A percentile compares a stretch with the other conserved stretches of the same genome.
phyloP scores from a whole-genome alignment of 2,113 vertebrate genomes.

The Hemibagrus wyckioides region DNA sequence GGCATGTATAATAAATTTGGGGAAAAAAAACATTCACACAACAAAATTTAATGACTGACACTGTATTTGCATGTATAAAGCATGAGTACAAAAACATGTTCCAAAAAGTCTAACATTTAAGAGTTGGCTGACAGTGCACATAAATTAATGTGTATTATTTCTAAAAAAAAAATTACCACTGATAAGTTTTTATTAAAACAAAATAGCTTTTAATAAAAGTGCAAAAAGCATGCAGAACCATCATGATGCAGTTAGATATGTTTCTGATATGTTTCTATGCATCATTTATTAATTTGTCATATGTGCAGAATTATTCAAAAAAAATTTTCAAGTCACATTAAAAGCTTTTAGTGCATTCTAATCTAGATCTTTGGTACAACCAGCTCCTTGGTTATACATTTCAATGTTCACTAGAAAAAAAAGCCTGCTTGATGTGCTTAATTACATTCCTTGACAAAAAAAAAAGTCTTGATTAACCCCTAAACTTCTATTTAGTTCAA shows the following conservation, averaged over 20 bases:
- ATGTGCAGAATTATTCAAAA: conserved; percentile 56
- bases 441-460: conserved; percentile 31
- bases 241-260: conserved; percentile 61
- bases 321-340: conserved; percentile 60
- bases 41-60: conserved; percentile 40
- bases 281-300: conserved; percentile 62
- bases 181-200: conserved; percentile 60
- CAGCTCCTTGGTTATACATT: conserved; percentile 70
- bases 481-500: conserved; percentile 46
- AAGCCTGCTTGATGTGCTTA: conserved; percentile 57
- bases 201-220: conserved; percentile 65
- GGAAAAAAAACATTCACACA: conserved; percentile 42
- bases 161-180: conserved; percentile 51
- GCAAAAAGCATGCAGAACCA: conserved; percentile 68
- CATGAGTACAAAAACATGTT: conserved; percentile 55
- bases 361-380: conserved; percentile 75
- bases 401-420: conserved; percentile 54
- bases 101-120: conserved; percentile 51
- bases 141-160: conserved; percentile 58
- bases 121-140: conserved; percentile 58
- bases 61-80: conserved; percentile 55
- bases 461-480: conserved; percentile 42
- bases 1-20: conserved; percentile 24
- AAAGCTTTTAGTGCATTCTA: conserved; percentile 66
- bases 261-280: conserved; percentile 64